Evolutionary conservation across 1,140 invertebrate genomes (phyloP).

Genomic region (Rhagoletis zephyria): DNA sequence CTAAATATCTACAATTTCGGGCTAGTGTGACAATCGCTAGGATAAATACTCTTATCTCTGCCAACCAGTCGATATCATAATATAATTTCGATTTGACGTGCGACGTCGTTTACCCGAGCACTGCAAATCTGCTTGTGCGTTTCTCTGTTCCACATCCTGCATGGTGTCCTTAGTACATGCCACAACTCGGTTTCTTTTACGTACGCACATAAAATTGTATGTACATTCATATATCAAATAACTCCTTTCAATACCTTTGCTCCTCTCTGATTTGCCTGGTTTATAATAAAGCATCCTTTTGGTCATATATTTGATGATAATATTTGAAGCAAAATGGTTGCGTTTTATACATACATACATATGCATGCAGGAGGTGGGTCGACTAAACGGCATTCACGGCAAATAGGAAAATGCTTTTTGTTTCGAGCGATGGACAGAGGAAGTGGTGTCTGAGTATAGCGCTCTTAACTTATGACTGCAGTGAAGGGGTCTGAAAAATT

Average conservation of each 20-base stretch:
- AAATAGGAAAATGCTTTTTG: not conserved
- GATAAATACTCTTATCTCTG: constrained; percentile 72
- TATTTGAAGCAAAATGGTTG: not conserved
- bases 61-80: constrained; percentile 73
- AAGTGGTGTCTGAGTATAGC: not conserved
- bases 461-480: not conserved
- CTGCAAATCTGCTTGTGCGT: not conserved
- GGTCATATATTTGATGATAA: constrained; percentile 29
- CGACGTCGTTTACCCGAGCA: not conserved
- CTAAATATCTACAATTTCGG: not conserved
- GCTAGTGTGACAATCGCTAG: constrained; percentile 63
- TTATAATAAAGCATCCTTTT: not conserved
- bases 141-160: not conserved
- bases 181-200: not conserved
- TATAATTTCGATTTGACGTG: constrained; percentile 61
- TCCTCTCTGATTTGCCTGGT: not conserved
- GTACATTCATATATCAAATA: constrained; percentile 5
- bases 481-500: too few relatives aligned
- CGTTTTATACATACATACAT: not conserved
- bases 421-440: not conserved
- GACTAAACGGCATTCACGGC: not conserved
- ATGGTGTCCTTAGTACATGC: not conserved
- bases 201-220: not conserved
- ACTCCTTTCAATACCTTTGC: not conserved
- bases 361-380: not conserved